Evolutionary conservation across 92 coral and sea anemone species (phyloP).

Genomic region (Nematostella vectensis): DNA sequence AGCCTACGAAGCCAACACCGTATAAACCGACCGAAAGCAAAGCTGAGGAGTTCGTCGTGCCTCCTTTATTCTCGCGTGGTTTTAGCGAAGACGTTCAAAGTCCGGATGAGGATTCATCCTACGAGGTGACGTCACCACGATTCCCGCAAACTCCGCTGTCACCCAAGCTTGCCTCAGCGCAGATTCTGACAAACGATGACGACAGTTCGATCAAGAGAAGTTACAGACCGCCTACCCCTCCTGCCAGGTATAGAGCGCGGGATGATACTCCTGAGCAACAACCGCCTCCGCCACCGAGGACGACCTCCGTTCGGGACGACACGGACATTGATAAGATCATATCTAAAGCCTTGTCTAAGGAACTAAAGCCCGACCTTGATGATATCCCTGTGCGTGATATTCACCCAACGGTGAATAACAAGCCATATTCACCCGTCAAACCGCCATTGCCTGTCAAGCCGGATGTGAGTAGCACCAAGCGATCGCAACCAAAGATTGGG

Average conservation of each 20-base stretch:
- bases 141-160: constrained; percentile 12
- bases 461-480: not conserved
- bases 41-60: not conserved
- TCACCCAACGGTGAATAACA: not conserved
- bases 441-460: constrained; percentile 1
- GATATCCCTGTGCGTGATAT: constrained; percentile 46
- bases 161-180: constrained; percentile 24
- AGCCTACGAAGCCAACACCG: constrained; percentile 10
- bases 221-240: constrained; percentile 9
- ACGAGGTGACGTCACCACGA: constrained; percentile 1
- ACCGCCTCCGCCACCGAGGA: constrained; percentile 40
- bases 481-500: not conserved
- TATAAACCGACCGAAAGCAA: constrained; percentile 1
- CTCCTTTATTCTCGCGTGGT: not conserved
- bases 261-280: constrained; percentile 1
- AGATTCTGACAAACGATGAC: constrained; percentile 8
- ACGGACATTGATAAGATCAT: constrained; percentile 19
- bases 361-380: constrained; percentile 28
- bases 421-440: not conserved
- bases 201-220: not conserved
- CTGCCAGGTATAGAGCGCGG: constrained; percentile 2
- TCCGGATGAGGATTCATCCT: too few species aligned
- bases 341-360: constrained; percentile 28
- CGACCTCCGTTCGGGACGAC: constrained; percentile 23
- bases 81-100: too few species aligned